Evolutionary conservation across 2,113 vertebrate species (phyloP).

Genomic region (Mohoua ochrocephala): DNA sequence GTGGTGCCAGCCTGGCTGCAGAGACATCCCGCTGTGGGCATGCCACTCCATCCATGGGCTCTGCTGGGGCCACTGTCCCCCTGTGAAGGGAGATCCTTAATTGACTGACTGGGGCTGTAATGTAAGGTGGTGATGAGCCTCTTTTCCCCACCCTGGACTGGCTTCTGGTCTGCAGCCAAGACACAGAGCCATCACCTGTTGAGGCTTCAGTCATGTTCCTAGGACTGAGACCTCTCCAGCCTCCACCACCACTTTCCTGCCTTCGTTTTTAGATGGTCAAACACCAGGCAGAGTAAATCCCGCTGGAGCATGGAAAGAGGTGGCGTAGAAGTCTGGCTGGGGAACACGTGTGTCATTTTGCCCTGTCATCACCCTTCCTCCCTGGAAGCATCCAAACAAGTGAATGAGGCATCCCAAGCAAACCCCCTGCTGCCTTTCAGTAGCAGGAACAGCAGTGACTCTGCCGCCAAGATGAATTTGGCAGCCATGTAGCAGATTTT

Average conservation of each 20-base stretch:
- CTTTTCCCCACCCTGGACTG: not conserved
- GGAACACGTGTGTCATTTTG: not conserved
- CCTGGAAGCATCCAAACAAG: not conserved
- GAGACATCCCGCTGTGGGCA: not conserved
- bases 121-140: too few relatives aligned
- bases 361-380: not conserved
- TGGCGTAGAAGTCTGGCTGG: not conserved
- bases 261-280: not conserved
- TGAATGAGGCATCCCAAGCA: not conserved
- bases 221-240: not conserved
- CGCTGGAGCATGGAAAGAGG: not conserved
- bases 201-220: not conserved
- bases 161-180: not conserved
- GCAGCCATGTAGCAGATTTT: not conserved
- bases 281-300: not conserved
- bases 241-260: not conserved
- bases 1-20: not conserved
- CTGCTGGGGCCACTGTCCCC: accelerated
- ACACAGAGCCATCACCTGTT: accelerated
- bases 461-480: not conserved
- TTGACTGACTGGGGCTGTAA: not conserved
- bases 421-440: not conserved
- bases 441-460: not conserved
- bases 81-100: not conserved
- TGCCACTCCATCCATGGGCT: accelerated